A percentile compares a stretch with the other conserved stretches of the same genome.
These are phyloP conservation scores for Rhabditophanes sp. DNA, from an alignment of 2,888 invertebrate species.

Conservation along the genomic window DNA sequence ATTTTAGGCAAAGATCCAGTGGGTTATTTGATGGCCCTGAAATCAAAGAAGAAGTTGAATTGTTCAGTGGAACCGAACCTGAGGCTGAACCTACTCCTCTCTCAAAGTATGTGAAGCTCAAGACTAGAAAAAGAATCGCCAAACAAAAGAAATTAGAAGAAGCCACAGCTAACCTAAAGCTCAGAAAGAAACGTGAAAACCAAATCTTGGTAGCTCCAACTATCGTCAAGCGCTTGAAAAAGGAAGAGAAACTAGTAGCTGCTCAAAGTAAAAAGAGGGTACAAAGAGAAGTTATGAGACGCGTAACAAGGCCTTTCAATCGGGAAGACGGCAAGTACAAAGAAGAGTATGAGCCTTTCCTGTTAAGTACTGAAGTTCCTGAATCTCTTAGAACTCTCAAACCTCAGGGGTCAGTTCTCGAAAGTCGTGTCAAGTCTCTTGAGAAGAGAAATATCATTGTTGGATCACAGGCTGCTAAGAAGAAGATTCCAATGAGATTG, in stretches of 20 bases:
- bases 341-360: conserved; percentile 18
- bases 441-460: conserved; percentile 22
- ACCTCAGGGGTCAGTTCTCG: conserved; percentile 10
- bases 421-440: conserved; percentile 16
- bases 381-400: conserved; percentile 11
- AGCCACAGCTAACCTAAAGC: conserved; percentile 1
- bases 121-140: too few species aligned
- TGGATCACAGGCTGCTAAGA: conserved; percentile 7
- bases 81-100: too few species aligned
- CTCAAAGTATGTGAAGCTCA: too few species aligned
- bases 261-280: too few species aligned
- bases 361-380: conserved; percentile 17
- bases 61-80: too few species aligned
- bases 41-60: too few species aligned
- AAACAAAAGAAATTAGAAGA: conserved; percentile 8
- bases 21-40: too few species aligned
- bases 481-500: conserved; percentile 11
- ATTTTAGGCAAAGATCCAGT: too few species aligned
- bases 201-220: conserved; percentile 18
- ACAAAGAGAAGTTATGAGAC: too few species aligned
- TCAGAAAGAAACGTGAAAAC: conserved; percentile 4
- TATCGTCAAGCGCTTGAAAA: conserved; percentile 12
- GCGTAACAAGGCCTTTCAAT: too few species aligned
- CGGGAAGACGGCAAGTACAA: conserved; percentile 20
- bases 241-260: conserved; percentile 9